Percentiles rank a stretch among this genome's conserved stretches.
These are phyloP conservation scores for Pangasius djambal DNA, from an alignment of 2,797 vertebrate species.

Conservation along the genomic window DNA sequence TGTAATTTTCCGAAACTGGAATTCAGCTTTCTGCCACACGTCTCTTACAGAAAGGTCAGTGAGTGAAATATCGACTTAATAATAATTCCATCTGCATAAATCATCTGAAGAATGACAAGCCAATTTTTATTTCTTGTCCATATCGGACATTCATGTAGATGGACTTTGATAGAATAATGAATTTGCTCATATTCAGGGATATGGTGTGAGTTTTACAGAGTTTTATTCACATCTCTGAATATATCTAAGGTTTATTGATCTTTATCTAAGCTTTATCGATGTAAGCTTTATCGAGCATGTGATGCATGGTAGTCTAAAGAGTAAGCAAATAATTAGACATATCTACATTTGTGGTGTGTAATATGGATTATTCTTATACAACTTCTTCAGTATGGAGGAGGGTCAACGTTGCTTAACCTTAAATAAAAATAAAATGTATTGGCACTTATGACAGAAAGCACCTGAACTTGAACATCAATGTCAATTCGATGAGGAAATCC, in stretches of 20 bases:
- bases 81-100: neutral
- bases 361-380: neutral
- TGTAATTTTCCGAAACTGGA: neutral
- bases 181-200: neutral
- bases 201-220: neutral
- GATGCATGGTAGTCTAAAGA: neutral
- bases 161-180: neutral
- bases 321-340: neutral
- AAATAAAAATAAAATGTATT: neutral
- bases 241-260: neutral
- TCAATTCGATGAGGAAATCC: neutral
- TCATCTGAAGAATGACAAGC: neutral
- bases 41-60: neutral
- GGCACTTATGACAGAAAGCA: neutral
- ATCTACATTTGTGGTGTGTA: neutral
- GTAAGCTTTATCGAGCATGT: neutral
- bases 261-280: neutral
- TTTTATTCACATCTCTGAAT: neutral
- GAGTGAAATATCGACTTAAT: neutral
- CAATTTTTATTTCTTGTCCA: slow-evolving; percentile 6
- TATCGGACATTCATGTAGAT: neutral
- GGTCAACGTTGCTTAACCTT: neutral
- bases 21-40: neutral
- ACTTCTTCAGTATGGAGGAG: neutral
- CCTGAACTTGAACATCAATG: neutral